Evolutionary conservation across 2,888 invertebrate species (phyloP), one percentile per base, ranked within the genome.

Genomic region (Scelioninae gen. 2): DNA sequence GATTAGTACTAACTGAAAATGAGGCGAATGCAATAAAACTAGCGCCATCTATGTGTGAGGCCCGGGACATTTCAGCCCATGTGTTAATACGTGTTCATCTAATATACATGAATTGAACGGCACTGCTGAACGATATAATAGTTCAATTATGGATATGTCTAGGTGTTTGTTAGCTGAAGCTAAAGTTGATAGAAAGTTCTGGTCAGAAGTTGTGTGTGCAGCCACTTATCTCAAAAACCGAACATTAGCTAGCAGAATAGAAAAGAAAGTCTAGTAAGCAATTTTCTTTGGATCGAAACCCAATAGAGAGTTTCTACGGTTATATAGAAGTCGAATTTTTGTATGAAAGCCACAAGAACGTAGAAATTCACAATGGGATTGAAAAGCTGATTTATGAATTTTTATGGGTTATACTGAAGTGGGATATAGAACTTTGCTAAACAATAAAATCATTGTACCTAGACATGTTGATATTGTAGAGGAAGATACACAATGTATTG

Each of bases 271-370:
- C 11, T 73, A 69, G 0, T 77, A 69, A 48, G 73, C 74, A 63
- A 74, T 76, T 43, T 65, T 76, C 7, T 73, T 77, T 33, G 9
- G 33, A 1, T 22, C 37, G 31, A 78, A 73, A 52, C 74, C 77
- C 15, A 65, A 52, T 69, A 50, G 57, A 2, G 61, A 53, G 11
- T 11, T 78, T 71, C 67, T 76, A 39, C 57, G 57, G 37, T 31
- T 77, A 3, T 77, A 74, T 39, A 76, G 76, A n/a, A 77, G 76
- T 58, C 41, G 41, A 68, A 73, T 75, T 6, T 78, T 74, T 73
- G 73, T 76, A 1, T 68, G 75, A 58, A 41, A 67, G 13, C 79
- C 77, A 11, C 76, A 78, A 64, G 6, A 43, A 4, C 19, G 35
- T 25, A 61, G 68, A 45, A 57, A 25, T 31, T 60, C 41, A 2